phyloP scores from a whole-genome alignment of 2,113 vertebrate genomes.

The Puma concolor region DNA sequence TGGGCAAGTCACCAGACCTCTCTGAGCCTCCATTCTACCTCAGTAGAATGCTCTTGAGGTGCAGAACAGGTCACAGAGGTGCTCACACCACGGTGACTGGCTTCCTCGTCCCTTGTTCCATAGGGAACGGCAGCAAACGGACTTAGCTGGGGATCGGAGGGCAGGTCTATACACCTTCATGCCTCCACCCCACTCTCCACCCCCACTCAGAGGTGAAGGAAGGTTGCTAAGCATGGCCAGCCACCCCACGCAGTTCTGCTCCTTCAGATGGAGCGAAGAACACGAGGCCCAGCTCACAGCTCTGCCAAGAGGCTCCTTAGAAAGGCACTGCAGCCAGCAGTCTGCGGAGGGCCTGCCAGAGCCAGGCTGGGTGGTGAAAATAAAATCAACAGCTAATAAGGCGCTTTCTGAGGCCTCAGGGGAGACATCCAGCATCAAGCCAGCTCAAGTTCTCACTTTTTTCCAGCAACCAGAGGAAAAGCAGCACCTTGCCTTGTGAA shows the following conservation, averaged over 20 bases:
- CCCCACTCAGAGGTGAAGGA: slow-evolving; percentile 80
- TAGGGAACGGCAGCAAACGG: rapidly evolving
- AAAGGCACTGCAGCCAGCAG: slow-evolving; percentile 82
- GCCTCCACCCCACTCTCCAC: background rate
- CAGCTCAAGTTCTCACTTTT: background rate
- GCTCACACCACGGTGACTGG: background rate
- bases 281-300: slow-evolving; percentile 76
- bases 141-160: background rate
- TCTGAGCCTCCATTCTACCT: background rate
- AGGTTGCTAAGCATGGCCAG: slow-evolving; percentile 81
- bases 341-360: slow-evolving; percentile 83
- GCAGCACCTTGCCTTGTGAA: background rate
- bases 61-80: background rate
- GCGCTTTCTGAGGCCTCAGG: slow-evolving; percentile 45
- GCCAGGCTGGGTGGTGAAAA: slow-evolving; percentile 84
- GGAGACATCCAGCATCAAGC: background rate
- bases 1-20: background rate
- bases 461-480: slow-evolving; percentile 57
- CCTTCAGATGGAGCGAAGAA: slow-evolving; percentile 83
- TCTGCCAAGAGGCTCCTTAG: slow-evolving; percentile 85
- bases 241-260: slow-evolving; percentile 75
- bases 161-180: background rate
- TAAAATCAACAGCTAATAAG: slow-evolving; percentile 85
- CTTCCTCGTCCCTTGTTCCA: background rate
- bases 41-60: background rate